phyloP scores from a whole-genome alignment of 2,888 invertebrate species.

The Apeira syringaria region DNA sequence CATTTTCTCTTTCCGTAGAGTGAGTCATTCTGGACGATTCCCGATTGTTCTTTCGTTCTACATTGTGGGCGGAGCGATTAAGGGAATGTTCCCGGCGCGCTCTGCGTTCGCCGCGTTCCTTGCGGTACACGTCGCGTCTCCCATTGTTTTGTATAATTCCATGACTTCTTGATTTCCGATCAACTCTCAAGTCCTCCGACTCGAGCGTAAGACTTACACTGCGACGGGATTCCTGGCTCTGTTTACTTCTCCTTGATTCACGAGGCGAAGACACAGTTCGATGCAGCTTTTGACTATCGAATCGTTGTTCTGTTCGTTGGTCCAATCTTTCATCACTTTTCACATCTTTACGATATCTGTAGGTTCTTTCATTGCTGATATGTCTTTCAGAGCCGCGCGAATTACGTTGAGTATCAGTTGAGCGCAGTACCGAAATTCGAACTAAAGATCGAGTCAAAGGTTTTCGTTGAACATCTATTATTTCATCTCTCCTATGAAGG shows the following conservation, averaged over 20 bases:
- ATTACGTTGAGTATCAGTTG: neutral
- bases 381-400: constrained; percentile 8
- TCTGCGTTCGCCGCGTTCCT: constrained; percentile 7
- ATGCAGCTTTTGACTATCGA: constrained; percentile 7
- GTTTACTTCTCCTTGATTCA: constrained; percentile 9
- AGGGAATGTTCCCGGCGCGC: neutral
- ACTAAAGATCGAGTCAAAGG: constrained; percentile 8
- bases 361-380: constrained; percentile 3
- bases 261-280: constrained; percentile 1
- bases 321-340: constrained; percentile 11
- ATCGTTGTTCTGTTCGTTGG: constrained; percentile 10
- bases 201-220: neutral
- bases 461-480: neutral
- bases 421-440: constrained; percentile 1
- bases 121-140: neutral
- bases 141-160: neutral
- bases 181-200: neutral
- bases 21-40: neutral
- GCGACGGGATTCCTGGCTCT: constrained; percentile 7
- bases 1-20: neutral
- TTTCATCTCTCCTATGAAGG: neutral
- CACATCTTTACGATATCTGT: constrained; percentile 11
- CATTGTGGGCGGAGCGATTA: neutral
- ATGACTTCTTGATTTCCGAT: constrained; percentile 3
- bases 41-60: constrained; percentile 3